Evolutionary conservation across 2,113 vertebrate genomes (phyloP).

Genomic region (Tichodroma muraria): DNA sequence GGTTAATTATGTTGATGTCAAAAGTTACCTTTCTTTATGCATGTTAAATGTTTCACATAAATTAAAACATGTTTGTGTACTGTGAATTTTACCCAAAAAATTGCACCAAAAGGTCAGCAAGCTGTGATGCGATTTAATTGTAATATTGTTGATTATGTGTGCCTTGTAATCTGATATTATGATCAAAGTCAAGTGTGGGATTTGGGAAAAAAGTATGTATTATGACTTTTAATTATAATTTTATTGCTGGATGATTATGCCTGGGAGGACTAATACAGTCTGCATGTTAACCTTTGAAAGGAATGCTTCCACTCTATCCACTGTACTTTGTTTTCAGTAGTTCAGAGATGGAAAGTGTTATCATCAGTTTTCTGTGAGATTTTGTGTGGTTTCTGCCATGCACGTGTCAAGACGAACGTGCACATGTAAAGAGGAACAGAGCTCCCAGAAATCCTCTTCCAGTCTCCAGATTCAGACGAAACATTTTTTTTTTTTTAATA

Average conservation of each 20-base stretch:
- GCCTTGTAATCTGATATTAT: conserved; percentile 4
- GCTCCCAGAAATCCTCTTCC: background rate
- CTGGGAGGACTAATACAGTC: background rate
- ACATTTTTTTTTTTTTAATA: no score
- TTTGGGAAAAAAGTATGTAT: background rate
- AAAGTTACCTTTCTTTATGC: conserved; percentile 52
- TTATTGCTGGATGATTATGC: background rate
- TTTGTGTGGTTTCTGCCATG: background rate
- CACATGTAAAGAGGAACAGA: background rate
- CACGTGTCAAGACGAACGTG: background rate
- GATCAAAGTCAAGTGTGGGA: conserved; percentile 9
- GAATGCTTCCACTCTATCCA: background rate
- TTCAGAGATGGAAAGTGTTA: background rate
- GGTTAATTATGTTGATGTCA: conserved; percentile 66
- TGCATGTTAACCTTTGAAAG: background rate
- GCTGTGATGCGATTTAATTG: conserved; percentile 44
- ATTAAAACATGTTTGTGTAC: conserved; percentile 34
- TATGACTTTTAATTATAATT: conserved; percentile 6
- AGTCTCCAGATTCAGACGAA: background rate
- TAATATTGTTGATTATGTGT: conserved; percentile 8
- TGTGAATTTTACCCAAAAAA: conserved; percentile 44
- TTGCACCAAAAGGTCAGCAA: conserved; percentile 29
- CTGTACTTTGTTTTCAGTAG: background rate
- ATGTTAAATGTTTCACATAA: conserved; percentile 33
- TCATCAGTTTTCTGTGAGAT: background rate